Evolutionary conservation across 2,113 vertebrate species (phyloP), one percentile per base, ranked within the genome.

Genomic region (Brachypodius melanocephalos): DNA sequence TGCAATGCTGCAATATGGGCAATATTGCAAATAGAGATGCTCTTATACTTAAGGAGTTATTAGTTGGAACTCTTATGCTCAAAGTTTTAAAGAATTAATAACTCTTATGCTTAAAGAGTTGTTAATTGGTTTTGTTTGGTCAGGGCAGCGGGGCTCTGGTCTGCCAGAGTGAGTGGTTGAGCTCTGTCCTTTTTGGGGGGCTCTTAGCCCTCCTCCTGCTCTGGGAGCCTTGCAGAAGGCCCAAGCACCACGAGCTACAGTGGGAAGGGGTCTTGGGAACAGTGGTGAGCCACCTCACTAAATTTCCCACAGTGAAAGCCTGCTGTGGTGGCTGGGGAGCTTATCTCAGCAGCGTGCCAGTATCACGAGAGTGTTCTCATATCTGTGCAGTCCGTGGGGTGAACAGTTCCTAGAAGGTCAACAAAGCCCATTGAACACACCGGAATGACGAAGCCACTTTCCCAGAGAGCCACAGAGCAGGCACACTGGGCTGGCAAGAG

Each of bases 341-440:
- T 90, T 85, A 29, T 65, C 77, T 85, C 82, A 62, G 31, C 54
- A 15, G 4, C 8, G 28, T 59, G 54, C 55, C 74, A 3, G 12
- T 55, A 69, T 85, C 91, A 80, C 67, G 48, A 11, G 74, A 13
- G 14, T 58, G 16, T 1, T 48, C 80, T 61, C 52, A 5, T 88
- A 8, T 90, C 74, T 96, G 88, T 63, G 15, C 85, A 74, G 38
- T 17, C n/a, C 9, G 2, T 17, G 78, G 52, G 67, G 62, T 16
- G 71, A 91, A 38, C 20, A 59, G 3, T 24, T 91, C 51, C 82
- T 69, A 2, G 59, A 96, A 91, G 38, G 93, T 96, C 88, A 95
- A 67, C 82, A 95, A 94, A 85, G 31, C 29, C 54, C 26, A 1
- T 6, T 46, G 34, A 76, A 10, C 61, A 20, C 5, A 13, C 10